Base-by-base conservation (phyloP, 1,140 invertebrate genomes). In the Gonatopus flavifemur region DNA sequence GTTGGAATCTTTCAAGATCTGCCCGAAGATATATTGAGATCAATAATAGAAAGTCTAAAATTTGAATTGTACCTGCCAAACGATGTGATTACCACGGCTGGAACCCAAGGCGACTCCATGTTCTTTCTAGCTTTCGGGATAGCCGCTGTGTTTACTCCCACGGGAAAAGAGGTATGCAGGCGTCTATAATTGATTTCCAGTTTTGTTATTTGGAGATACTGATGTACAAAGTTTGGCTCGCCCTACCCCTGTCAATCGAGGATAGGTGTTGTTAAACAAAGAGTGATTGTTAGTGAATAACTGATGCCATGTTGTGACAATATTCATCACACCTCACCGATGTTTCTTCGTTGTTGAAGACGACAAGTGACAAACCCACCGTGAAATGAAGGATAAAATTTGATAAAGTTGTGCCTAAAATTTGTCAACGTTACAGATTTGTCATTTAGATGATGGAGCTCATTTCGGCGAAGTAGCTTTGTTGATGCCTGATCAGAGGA, bases 81-180 rank as follows among this genome's bases (percentile, higher is more conserved):
- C 30, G 75, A 78, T 22, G 54, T 69, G 5, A 82, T 85, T 13
- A 66, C 81, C 3, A 80, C 80, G 59, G 80, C 82, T 3, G 81
- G 80, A 0, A 72, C 74, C 10, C 62, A 72, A 9, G 82, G 82
- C 8, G 79, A 84, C 31, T 83, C 79, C 52, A 83, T 85, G 82
- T 85, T 79, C 56, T 84, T 85, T 49, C 65, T 85, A 9, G 72
- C 76, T 0, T 75, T 67, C 42, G 84, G 84, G 22, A 82, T 81
- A 3, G 82, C 85, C 0, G 78, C 80, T 2, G 72, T 84, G n/a
- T 72, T 80, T n/a, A 82, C 84, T 1, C 71, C 79, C 5, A 81
- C 80, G 15, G 83, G 84, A 24, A 80, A 78, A 57, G 83, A 84
- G 65, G 80, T 82, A 49, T n/a, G n/a, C n/a, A n/a, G n/a, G n/a